Percentiles rank a stretch among this genome's conserved stretches.
Evolutionary conservation across 2,888 invertebrate species (phyloP).

Genomic region (Uropetala carovei): DNA sequence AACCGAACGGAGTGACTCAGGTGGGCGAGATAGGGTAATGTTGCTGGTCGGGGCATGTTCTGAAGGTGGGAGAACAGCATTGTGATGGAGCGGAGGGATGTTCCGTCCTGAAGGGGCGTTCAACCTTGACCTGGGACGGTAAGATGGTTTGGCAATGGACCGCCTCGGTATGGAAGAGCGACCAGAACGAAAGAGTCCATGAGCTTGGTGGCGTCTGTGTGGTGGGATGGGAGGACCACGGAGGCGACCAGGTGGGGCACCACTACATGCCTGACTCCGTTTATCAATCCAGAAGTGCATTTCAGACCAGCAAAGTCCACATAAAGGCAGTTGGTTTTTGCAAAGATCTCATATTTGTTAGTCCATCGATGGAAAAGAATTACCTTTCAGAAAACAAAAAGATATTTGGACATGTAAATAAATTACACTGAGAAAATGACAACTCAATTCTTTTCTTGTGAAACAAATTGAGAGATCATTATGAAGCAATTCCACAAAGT

Average conservation of each 20-base stretch:
- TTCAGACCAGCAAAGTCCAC: slow-evolving; percentile 44
- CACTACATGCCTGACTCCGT: slow-evolving; percentile 85
- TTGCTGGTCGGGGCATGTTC: slow-evolving; percentile 64
- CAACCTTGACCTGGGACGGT: slow-evolving; percentile 55
- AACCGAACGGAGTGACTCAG: slow-evolving; percentile 60
- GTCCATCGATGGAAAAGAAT: slow-evolving; percentile 18
- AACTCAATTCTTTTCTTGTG: too few relatives aligned
- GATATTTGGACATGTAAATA: too few relatives aligned
- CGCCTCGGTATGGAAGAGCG: slow-evolving; percentile 20
- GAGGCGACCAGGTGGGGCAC: slow-evolving; percentile 82
- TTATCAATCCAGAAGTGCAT: slow-evolving; percentile 95
- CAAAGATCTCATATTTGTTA: slow-evolving; percentile 21
- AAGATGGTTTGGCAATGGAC: slow-evolving; percentile 39
- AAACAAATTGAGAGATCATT: too few relatives aligned
- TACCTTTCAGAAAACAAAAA: neutral
- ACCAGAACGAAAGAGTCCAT: slow-evolving; percentile 45
- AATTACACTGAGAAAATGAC: too few relatives aligned
- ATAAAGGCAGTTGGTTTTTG: neutral
- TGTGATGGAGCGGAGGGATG: slow-evolving; percentile 32
- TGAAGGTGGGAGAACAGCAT: slow-evolving; percentile 62
- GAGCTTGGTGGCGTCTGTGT: slow-evolving; percentile 34
- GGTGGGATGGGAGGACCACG: slow-evolving; percentile 73
- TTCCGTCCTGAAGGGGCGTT: slow-evolving; percentile 53
- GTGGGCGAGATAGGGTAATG: slow-evolving; percentile 65
- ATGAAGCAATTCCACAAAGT: too few relatives aligned